Evolutionary conservation across 2,888 invertebrate species (phyloP).

Genomic region (Ormyrus pomaceus): DNA sequence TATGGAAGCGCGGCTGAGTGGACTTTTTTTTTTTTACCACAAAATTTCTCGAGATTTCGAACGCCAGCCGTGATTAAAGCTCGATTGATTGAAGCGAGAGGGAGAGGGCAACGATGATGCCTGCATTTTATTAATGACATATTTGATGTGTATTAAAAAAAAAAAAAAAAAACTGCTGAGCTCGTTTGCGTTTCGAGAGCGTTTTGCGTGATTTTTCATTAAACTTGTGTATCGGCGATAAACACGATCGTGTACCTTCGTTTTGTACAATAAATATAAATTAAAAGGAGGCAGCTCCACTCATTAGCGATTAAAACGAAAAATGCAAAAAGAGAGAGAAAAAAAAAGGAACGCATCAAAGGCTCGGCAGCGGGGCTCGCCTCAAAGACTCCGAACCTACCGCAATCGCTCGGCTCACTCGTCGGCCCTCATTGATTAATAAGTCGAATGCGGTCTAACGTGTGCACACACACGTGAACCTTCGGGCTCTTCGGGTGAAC

Average conservation of each 20-base stretch:
- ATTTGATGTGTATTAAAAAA: constrained; percentile 14
- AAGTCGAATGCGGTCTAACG: constrained; percentile 24
- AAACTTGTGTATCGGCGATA: background rate
- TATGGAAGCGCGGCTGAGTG: background rate
- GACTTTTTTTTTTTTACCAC: constrained; percentile 33
- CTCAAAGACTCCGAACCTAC: too few species aligned
- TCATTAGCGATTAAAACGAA: too few species aligned
- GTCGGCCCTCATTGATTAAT: constrained; percentile 29
- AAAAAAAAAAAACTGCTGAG: background rate
- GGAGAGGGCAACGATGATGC: constrained; percentile 49
- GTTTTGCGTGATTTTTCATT: constrained; percentile 12
- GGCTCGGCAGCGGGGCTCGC: too few species aligned
- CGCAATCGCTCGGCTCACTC: too few species aligned
- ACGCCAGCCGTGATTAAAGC: constrained; percentile 56
- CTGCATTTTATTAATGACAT: constrained; percentile 32
- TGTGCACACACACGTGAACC: background rate
- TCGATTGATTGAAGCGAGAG: constrained; percentile 62
- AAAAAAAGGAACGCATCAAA: too few species aligned
- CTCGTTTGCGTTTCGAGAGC: background rate
- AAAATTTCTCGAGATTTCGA: constrained; percentile 35
- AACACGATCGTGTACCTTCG: too few species aligned
- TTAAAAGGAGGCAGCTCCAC: too few species aligned
- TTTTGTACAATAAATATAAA: too few species aligned
- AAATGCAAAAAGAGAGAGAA: too few species aligned
- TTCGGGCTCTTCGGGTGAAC: background rate